Percentiles rank a stretch among this genome's conserved stretches.
Conservation (phyloP, 2,113 vertebrate genomes). For the Mionectes macconnelli region DNA sequence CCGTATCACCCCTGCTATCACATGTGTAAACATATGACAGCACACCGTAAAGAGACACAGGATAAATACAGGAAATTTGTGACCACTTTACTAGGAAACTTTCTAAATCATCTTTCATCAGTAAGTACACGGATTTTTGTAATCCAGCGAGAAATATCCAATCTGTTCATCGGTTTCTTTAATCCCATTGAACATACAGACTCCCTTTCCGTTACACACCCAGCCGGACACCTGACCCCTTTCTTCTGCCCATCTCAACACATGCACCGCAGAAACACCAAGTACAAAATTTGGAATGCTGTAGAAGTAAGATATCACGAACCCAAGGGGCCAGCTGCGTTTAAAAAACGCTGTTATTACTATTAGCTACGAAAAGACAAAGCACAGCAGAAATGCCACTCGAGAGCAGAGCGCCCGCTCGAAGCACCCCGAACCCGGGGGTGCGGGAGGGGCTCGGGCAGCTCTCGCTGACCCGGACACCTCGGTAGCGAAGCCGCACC, state of each 20-base stretch:
- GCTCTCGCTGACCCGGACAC: no score
- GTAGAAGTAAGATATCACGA: rapidly evolving
- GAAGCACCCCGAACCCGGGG: neutral
- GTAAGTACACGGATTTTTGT: rapidly evolving
- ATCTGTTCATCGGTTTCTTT: neutral
- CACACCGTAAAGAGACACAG: rapidly evolving
- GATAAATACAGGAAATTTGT: neutral
- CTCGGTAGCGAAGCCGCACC: neutral
- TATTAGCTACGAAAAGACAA: neutral
- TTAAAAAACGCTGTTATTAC: neutral
- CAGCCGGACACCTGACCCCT: rapidly evolving
- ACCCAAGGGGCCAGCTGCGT: rapidly evolving
- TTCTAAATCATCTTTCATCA: neutral
- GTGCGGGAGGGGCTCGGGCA: neutral
- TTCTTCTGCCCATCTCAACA: neutral
- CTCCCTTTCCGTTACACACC: neutral
- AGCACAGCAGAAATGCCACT: neutral
- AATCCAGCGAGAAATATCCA: neutral
- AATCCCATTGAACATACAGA: neutral
- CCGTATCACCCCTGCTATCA: rapidly evolving
- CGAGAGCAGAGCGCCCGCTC: neutral
- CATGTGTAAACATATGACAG: no score
- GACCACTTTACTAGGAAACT: neutral
- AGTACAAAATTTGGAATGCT: neutral
- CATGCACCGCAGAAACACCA: rapidly evolving